Base-by-base conservation (phyloP, 35 echinoderm and acorn worm species). In the Holothuria glaberrima region DNA sequence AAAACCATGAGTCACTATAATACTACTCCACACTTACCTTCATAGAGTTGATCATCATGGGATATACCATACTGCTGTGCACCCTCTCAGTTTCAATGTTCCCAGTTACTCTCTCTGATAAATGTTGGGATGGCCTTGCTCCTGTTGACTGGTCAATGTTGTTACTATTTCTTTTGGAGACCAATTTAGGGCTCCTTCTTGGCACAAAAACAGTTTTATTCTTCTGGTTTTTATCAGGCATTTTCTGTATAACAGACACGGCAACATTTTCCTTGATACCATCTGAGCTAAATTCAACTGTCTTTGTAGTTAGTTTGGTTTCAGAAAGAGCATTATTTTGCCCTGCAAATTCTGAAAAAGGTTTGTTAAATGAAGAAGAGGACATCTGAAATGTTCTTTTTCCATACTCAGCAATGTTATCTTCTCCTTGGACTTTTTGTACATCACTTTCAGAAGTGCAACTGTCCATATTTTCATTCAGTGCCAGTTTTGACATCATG, bases 301-400 rank as follows among this genome's bases (percentile, higher is more conserved):
- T 84, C 80, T 84, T 84, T 13, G 80, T 84, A 6, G 80, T 84
- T 33, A 84, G 58, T 30, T 59, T 84, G 7, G 25, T 84, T 32
- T 84, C 59, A 54, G 50, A 9, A 6, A 5, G 26, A 56, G 14
- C 29, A 84, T 30, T 61, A 20, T 30, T 82, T 57, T 19, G 26
- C 19, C 46, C 58, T 0, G 29, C 21, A 64, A 84, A 9, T 30
- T 84, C 80, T 33, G 25, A 61, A 24, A 61, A 61, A 0, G 52
- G 12, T 21, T 12, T 16, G 18, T 64, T 59, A 33, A 36, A 84
- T 0, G 80, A 84, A 22, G 80, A 84, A 5, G 59, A 84, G 0
- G 80, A 84, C 52, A 22, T 84, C 46, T 84, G 80, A 31, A 59
- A 84, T 1, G 80, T 84, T 61, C 80, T 59, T 33, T 84, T 84